Evolutionary conservation across 1,140 invertebrate species (phyloP), one percentile per base, ranked within the genome.

Genomic region (Conopomorpha cramerella): DNA sequence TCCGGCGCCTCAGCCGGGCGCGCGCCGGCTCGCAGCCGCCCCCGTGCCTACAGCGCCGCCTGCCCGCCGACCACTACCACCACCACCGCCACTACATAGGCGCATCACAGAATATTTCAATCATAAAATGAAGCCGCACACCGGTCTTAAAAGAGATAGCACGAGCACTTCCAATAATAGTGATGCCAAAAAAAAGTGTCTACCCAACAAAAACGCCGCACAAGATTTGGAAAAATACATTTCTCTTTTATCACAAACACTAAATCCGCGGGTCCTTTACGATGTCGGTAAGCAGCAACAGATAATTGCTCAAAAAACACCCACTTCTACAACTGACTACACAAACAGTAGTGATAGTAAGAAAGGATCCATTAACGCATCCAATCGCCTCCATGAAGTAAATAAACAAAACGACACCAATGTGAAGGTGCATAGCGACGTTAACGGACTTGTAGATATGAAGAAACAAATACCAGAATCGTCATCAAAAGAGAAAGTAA

Each of bases 41-140:
- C 56, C 56, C 58, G 57, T n/a, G n/a, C n/a, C n/a, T n/a, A n/a
- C n/a, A n/a, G 42, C 50, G 18, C 16, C 46, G 47, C 62, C 73
- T 62, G 56, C 65, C 51, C 64, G 79, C 50, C 60, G 66, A 54
- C 49, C 78, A 53, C 50, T 73, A 63, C 34, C 56, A 51, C 41
- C 64, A 58, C 37, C 18, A 19, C 59, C 51, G 34, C 46, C 50
- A 37, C 38, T 45, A 30, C 62, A 62, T 32, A 67, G 62, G 45
- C 63, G 71, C 57, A 92, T 92, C 49, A 92, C 89, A 1, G 88
- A 90, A 50, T 92, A 88, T 57, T 92, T 90, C 49, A 91, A 88
- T 49, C 83, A 86, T 2, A 88, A 91, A 59, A 86, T 87, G 63
- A 91, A 91, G 62, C 81, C 86, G 7, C 82, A 84, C 49, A 80